Base-by-base conservation (phyloP, 2,888 invertebrate genomes). In the Ichneumon xanthorius region DNA sequence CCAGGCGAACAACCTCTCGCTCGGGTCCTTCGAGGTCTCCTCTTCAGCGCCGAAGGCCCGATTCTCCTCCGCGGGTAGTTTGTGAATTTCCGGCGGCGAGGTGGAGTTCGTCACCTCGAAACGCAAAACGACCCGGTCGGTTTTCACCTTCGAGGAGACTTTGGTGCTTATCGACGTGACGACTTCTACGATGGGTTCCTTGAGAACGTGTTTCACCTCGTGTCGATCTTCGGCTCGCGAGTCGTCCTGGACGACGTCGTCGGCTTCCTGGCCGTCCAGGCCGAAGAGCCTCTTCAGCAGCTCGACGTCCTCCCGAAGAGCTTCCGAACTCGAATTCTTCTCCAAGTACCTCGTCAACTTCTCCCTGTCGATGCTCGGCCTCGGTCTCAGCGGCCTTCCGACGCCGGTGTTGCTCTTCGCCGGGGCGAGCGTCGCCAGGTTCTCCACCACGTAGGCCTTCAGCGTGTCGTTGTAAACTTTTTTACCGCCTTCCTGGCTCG, bases 391-490 rank as follows among this genome's bases (percentile, higher is more conserved):
- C 0, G 97, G 97, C 86, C 97, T 94, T 81, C 96, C 96, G 5
- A 97, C 95, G 0, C 97, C 97, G 0, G 97, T 96, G 93, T 97
- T 97, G 1, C 97, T 97, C 91, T 97, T 96, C 0, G 96, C 97
- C 0, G 97, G 97, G 80, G 97, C 94, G 61, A 97, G 93, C 0
- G 97, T 97, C 1, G 96, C 96, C 26, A 96, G 80, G 80, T 92
- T 91, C 40, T 92, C 88, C 0, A 92, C 92, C 6, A 92, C 90
- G 75, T 92, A 92, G 0, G 92, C 91, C 55, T 92, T 93, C 14
- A 92, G 78, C 0, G 93, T 92, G 22, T 93, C 92, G 82, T 93
- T 93, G 77, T 93, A 92, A 30, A 89, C 78, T 67, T 91, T 92
- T 70, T 91, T 92, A 7, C 87, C 88, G 0, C 82, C 83, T 30